phyloP scores from a whole-genome alignment of 2,888 invertebrate genomes.

The Drosophila atripex region DNA sequence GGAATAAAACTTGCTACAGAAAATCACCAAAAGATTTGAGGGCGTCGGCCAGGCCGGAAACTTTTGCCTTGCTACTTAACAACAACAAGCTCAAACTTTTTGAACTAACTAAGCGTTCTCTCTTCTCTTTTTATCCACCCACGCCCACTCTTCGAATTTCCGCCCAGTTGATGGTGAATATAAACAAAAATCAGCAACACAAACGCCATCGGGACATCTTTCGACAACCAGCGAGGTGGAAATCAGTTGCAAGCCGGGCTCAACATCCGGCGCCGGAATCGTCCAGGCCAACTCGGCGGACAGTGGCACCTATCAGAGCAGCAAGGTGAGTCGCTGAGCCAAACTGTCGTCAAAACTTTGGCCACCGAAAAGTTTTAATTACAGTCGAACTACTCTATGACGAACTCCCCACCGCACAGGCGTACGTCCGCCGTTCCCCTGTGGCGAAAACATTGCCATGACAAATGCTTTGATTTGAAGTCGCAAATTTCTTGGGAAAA shows the following conservation, averaged over 20 bases:
- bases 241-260: constrained; percentile 82
- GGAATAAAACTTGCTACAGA: constrained; percentile 48
- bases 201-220: constrained; percentile 87
- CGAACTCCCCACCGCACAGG: constrained; percentile 21
- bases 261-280: constrained; percentile 69
- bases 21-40: constrained; percentile 66
- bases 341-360: constrained; percentile 41
- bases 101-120: constrained; percentile 59
- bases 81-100: constrained; percentile 56
- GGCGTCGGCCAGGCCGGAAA: constrained; percentile 48
- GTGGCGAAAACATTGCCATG: constrained; percentile 28
- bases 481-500: constrained; percentile 51
- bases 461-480: constrained; percentile 65
- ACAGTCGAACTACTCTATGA: constrained; percentile 47
- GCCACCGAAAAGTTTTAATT: constrained; percentile 60
- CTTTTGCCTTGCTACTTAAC: constrained; percentile 59
- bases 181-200: constrained; percentile 89
- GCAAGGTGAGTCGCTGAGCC: constrained; percentile 74
- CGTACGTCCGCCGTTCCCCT: background rate
- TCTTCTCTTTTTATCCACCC: constrained; percentile 15
- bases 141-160: constrained; percentile 14
- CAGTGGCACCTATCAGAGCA: constrained; percentile 80
- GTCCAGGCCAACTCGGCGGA: constrained; percentile 57
- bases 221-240: constrained; percentile 84
- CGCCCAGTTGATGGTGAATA: constrained; percentile 87